Base-by-base conservation (phyloP, 2,888 invertebrate genomes). In the Netelia virgata region DNA sequence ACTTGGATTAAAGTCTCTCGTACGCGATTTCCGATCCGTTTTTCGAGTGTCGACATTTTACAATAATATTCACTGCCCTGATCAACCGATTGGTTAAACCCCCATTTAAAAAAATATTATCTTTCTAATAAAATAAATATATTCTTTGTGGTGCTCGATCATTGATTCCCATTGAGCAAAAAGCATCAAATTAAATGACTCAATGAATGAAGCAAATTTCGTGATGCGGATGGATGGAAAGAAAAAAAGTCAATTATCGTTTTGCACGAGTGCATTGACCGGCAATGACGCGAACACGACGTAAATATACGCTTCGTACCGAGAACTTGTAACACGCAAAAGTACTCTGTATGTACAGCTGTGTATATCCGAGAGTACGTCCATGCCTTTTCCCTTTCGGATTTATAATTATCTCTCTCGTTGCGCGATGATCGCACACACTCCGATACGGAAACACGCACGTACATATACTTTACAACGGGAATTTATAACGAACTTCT, bases 401-500 rank as follows among this genome's bases (percentile, higher is more conserved):
- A 84, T 80, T 80, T 68, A 61, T 68, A 84, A 80, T 80, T 72
- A 80, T 76, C 53, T 68, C n/a, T 53, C 61, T 50, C 50, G 61
- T 74, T 66, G 79, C 55, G 75, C 43, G 78, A 74, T 78, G 55
- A 83, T 69, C 47, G 14, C 23, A 72, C 74, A 50, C 43, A 61
- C 16, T 11, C 18, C n/a, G 11, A 63, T 23, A 36, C n/a, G 28
- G 8, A 55, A 36, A 41, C 11, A 55, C 10, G 61, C 50, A 59
- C 47, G 36, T 3, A 53, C 36, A 47, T 47, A 47, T 23, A 66
- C 47, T 68, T 20, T 72, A 18, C 41, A 85, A 72, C 82, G 84
- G 66, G 63, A 80, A 84, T 72, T 77, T 82, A 61, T 69, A 83
- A 83, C 74, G 73, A 81, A 77, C 74, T 80, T 77, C 14, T 64